Base-by-base conservation (phyloP, 2,113 vertebrate genomes). In the Carassius auratus region DNA sequence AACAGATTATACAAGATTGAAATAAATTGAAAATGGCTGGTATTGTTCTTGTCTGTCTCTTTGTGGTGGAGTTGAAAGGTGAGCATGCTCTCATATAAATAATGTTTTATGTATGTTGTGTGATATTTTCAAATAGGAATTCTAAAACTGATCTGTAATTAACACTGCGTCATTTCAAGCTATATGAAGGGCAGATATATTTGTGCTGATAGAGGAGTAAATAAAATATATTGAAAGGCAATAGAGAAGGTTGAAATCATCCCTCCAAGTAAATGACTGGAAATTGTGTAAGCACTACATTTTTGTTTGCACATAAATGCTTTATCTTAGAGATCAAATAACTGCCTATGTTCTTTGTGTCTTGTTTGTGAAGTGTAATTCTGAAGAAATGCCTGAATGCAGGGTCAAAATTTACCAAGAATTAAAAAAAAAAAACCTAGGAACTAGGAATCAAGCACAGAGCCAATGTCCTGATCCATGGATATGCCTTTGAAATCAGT, bases 311-410 rank as follows among this genome's bases (percentile, higher is more conserved):
- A 30, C 55, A 36, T 42, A 33, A 50, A 23, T 83, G 17, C 17
- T 80, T 38, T 59, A 7, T 59, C 19, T 19, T 59, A 59, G 55
- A 59, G 21, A 59, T 21, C 2, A 59, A 59, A 36, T 23, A 50
- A 19, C n/a, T 42, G 23, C 14, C 45, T 23, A 80, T 57, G 6
- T 48, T 8, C 14, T 79, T 38, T 66, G 14, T 61, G 21, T 61
- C 1, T 69, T 78, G 3, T 74, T 17, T 48, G 26, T 78, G 9
- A 30, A 88, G 87, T 78, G 74, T 83, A n/a, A 61, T 30, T 76
- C 14, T 88, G 30, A 88, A 74, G 38, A 79, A 10, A 77, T 88
- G 81, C 42, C 19, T 86, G 61, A 86, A 86, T 76, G 76, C 81
- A 5, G 81, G 66, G 33, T 86, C 83, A 5, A 61, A 50, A 14